Conservation (phyloP, 2,888 invertebrate genomes). For the Colletes collaris region DNA sequence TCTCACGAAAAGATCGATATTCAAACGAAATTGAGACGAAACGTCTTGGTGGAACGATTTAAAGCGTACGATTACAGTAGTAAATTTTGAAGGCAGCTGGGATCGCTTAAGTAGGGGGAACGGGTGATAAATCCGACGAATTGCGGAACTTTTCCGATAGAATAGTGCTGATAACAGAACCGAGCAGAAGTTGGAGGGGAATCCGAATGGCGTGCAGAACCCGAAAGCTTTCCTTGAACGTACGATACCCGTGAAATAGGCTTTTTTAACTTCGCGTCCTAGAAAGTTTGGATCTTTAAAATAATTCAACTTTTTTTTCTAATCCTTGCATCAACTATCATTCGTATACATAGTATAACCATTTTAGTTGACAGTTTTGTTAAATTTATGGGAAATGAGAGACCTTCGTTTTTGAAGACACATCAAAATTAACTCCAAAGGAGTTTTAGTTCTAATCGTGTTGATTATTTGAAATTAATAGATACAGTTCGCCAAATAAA, state of each 20-base stretch:
- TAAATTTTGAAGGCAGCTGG: slow-evolving; percentile 52
- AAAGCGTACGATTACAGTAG: slow-evolving; percentile 23
- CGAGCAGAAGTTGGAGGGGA: slow-evolving; percentile 19
- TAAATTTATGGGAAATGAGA: too few relatives aligned
- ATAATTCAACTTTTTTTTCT: too few relatives aligned
- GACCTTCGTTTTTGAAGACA: too few relatives aligned
- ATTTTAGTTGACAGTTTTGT: too few relatives aligned
- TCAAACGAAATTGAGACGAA: slow-evolving; percentile 22
- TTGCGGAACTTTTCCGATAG: slow-evolving; percentile 62
- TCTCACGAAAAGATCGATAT: slow-evolving; percentile 25
- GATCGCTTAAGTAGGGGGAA: slow-evolving; percentile 24
- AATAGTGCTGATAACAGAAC: slow-evolving; percentile 41
- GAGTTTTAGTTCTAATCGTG: too few relatives aligned
- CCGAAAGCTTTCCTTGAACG: slow-evolving; percentile 19
- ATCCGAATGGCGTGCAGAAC: slow-evolving; percentile 7
- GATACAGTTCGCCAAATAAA: too few relatives aligned
- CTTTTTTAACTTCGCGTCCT: background rate
- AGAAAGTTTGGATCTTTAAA: too few relatives aligned
- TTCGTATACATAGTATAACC: too few relatives aligned
- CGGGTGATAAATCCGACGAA: slow-evolving; percentile 57
- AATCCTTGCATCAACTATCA: too few relatives aligned
- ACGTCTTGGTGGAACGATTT: slow-evolving; percentile 38
- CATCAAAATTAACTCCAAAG: too few relatives aligned
- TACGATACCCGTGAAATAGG: background rate
- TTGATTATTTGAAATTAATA: too few relatives aligned